phyloP scores from a whole-genome alignment of 2,888 invertebrate species.

The Watsonalla binaria region DNA sequence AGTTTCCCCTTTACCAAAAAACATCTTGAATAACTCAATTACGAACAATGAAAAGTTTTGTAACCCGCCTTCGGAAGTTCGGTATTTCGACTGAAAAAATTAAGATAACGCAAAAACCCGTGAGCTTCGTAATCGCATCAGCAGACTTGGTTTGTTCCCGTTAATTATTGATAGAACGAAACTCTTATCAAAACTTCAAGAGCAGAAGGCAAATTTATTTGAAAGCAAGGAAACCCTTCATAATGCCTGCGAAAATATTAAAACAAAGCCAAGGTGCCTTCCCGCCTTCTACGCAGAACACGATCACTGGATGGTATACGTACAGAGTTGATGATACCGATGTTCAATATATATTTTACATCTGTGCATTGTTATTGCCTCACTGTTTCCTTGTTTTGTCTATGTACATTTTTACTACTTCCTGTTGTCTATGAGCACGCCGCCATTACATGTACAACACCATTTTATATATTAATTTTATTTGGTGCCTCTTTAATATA shows the following conservation, averaged over 20 bases:
- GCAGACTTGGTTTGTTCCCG: conserved; percentile 63
- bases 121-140: conserved; percentile 76
- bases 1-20: conserved; percentile 32
- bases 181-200: conserved; percentile 78
- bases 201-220: conserved; percentile 78
- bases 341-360: no score
- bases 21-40: conserved; percentile 42
- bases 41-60: conserved; percentile 44
- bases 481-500: no score
- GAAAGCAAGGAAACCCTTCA: conserved; percentile 78
- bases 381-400: no score
- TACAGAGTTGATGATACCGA: conserved; percentile 43
- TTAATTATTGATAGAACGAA: conserved; percentile 79
- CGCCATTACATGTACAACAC: no score
- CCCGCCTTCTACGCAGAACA: conserved; percentile 65
- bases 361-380: no score
- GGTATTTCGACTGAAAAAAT: conserved; percentile 35
- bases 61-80: conserved; percentile 30
- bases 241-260: conserved; percentile 79
- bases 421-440: no score
- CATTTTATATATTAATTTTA: no score
- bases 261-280: conserved; percentile 77
- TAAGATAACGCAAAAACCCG: conserved; percentile 60
- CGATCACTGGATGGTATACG: conserved; percentile 29
- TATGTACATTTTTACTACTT: no score